Conservation (phyloP, 2,113 vertebrate species). For the Eulacestoma nigropectus region DNA sequence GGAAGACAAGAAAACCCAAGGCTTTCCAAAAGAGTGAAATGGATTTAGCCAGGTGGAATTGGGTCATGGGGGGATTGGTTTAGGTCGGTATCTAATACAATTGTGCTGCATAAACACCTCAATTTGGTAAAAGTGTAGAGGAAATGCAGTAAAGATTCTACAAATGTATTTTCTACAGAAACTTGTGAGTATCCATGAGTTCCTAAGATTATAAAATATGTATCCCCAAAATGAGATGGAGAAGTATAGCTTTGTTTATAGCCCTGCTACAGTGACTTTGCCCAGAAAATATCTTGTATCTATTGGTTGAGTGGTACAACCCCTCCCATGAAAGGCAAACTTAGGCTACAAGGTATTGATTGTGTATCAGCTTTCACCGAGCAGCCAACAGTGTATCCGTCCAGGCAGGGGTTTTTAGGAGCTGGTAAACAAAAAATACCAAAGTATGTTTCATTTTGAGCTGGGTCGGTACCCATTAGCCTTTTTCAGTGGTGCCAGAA, state of each 20-base stretch:
- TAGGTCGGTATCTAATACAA: not conserved
- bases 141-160: not conserved
- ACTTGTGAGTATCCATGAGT: not conserved
- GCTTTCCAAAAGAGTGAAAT: not conserved
- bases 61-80: not conserved
- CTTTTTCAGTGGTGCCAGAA: not conserved
- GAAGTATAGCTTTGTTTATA: not conserved
- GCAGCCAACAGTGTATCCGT: not conserved
- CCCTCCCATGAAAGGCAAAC: not conserved
- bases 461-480: not conserved
- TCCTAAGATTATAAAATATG: not conserved
- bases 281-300: not conserved
- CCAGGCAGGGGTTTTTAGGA: not conserved
- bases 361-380: not conserved
- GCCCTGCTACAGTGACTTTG: not conserved
- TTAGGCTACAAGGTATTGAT: not conserved
- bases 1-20: not conserved
- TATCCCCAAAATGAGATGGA: not conserved
- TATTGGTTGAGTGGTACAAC: not conserved
- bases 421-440: not conserved
- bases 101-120: not conserved
- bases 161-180: not conserved
- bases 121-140: not conserved
- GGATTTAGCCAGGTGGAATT: not conserved
- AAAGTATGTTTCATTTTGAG: not conserved